Evolutionary conservation across 1,140 invertebrate genomes (phyloP).

Genomic region (Eumeta japonica): DNA sequence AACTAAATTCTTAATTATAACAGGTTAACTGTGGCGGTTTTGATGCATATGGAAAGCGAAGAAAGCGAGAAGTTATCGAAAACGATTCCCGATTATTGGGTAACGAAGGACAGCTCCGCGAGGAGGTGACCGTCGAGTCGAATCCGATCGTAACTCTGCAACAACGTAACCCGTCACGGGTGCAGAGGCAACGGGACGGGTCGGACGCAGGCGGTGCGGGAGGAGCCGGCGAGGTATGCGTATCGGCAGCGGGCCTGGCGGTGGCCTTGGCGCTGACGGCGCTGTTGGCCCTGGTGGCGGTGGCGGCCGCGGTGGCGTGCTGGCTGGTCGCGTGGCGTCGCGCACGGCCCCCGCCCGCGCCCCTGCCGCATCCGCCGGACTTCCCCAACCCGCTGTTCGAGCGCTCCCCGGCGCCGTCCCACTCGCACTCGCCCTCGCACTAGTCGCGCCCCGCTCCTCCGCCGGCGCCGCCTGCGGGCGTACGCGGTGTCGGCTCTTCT

Average conservation of each 20-base stretch:
- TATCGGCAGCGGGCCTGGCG: slow-evolving; percentile 89
- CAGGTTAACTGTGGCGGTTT: slow-evolving; percentile 88
- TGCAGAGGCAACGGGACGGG: slow-evolving; percentile 56
- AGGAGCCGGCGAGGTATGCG: slow-evolving; percentile 79
- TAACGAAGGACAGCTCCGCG: slow-evolving; percentile 79
- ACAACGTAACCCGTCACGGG: slow-evolving; percentile 66
- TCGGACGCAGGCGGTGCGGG: slow-evolving; percentile 27
- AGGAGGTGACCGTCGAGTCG: slow-evolving; percentile 90
- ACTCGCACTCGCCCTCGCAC: slow-evolving; percentile 77
- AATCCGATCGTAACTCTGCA: slow-evolving; percentile 90
- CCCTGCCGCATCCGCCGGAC: slow-evolving; percentile 89
- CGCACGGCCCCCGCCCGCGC: slow-evolving; percentile 79
- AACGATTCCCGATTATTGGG: slow-evolving; percentile 62
- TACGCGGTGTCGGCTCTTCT: slow-evolving; percentile 52
- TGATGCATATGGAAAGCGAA: slow-evolving; percentile 82
- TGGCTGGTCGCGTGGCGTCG: slow-evolving; percentile 92
- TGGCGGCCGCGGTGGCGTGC: slow-evolving; percentile 90
- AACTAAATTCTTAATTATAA: slow-evolving; percentile 16
- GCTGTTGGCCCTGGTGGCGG: slow-evolving; percentile 85
- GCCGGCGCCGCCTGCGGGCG: slow-evolving; percentile 54
- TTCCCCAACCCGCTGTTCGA: slow-evolving; percentile 93
- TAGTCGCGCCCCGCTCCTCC: slow-evolving; percentile 67
- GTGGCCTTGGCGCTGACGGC: slow-evolving; percentile 90
- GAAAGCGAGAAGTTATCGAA: slow-evolving; percentile 67
- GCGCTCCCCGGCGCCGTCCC: slow-evolving; percentile 73